Percentiles rank a stretch among this genome's conserved stretches.
Evolutionary conservation across 2,113 vertebrate genomes (phyloP).

Genomic region (Campylomormyrus tamandua): DNA sequence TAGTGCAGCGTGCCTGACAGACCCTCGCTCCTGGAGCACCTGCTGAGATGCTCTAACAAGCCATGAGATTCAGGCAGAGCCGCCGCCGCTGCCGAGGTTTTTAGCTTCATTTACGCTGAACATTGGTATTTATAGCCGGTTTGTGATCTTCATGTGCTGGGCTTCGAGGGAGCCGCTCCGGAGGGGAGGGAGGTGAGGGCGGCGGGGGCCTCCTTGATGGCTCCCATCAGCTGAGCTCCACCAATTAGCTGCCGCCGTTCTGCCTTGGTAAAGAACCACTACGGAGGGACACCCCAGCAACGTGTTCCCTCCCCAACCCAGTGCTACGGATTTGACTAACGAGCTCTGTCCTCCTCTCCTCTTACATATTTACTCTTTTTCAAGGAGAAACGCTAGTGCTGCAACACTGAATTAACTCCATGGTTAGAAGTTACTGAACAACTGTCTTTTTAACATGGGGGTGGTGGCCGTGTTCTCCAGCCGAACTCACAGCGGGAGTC

Average conservation of each 20-base stretch:
- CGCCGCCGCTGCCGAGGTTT: slow-evolving; percentile 55
- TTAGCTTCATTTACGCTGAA: slow-evolving; percentile 69
- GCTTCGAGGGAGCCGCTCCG: slow-evolving; percentile 58
- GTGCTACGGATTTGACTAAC: slow-evolving; percentile 64
- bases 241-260: slow-evolving; percentile 62
- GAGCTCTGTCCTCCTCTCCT: slow-evolving; percentile 45
- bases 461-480: neutral
- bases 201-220: slow-evolving; percentile 62
- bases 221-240: slow-evolving; percentile 55
- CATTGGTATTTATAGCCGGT: slow-evolving; percentile 70
- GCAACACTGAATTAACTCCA: slow-evolving; percentile 39
- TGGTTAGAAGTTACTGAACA: slow-evolving; percentile 39
- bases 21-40: slow-evolving; percentile 61
- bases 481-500: neutral
- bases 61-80: slow-evolving; percentile 72
- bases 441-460: slow-evolving; percentile 22
- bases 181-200: slow-evolving; percentile 40
- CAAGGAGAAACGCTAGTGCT: slow-evolving; percentile 51
- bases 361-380: slow-evolving; percentile 29
- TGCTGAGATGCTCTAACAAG: slow-evolving; percentile 73
- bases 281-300: slow-evolving; percentile 42
- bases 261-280: slow-evolving; percentile 62
- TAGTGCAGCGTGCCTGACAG: slow-evolving; percentile 71
- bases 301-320: slow-evolving; percentile 51
- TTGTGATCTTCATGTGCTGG: slow-evolving; percentile 64